Evolutionary conservation across 2,113 vertebrate species (phyloP), one percentile per base, ranked within the genome.

Genomic region (Formicarius rufipectus): DNA sequence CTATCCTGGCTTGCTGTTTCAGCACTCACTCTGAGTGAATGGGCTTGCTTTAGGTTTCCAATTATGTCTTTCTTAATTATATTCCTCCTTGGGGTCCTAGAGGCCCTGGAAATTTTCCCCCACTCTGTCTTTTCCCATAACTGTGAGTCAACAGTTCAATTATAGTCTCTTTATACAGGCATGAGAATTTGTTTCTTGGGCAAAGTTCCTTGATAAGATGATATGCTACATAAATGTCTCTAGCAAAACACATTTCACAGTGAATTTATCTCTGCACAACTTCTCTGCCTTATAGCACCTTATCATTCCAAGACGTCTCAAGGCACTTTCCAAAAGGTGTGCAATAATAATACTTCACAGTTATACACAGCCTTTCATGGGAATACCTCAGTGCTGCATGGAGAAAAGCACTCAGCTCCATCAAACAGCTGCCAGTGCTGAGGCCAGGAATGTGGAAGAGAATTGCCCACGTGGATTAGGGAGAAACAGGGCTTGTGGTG

Each of bases 241-340:
- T 59, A 90, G 94, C 92, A 92, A 94, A 95, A 96, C 96, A 95
- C 96, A 95, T 96, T 95, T 96, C 93, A 96, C 95, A 95, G 94
- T 87, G 96, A 94, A 97, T 97, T 97, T 97, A 97, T 97, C 95
- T 96, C 94, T 89, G 95, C 95, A 96, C 96, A 97, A 94, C 95
- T 96, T 97, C 92, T 84, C 96, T 12, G 72, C 95, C 95, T 96
- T 96, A 97, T 31, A 94, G 89, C 94, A 95, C 91, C 96, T 97
- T 97, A 96, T 96, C 97, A 93, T 97, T 89, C 75, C 78, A 69
- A 86, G 97, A 87, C 69, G 78, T 97, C 95, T 95, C 97, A 94
- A 96, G 95, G 95, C 95, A 96, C 94, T 97, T 96, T 97, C 94
- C 95, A 94, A 96, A 96, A 96, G 95, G 95, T 97, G 89, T 93